A percentile compares a stretch with the other conserved stretches of the same genome.
phyloP scores from a whole-genome alignment of 2,888 invertebrate genomes.

The Ochropleura leucogaster region DNA sequence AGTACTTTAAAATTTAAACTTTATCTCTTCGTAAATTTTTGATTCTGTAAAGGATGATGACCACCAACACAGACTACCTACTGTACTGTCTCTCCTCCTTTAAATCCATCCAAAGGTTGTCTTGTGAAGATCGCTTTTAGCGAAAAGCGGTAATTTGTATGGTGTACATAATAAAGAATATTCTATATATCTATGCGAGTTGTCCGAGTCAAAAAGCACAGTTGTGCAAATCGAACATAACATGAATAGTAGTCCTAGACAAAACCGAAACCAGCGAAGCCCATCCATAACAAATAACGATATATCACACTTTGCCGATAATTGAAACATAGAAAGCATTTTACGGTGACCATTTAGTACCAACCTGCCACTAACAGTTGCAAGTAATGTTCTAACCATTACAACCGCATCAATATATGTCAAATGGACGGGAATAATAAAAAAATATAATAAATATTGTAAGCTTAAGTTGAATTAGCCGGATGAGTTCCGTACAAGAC shows the following conservation, averaged over 20 bases:
- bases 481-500: conserved; percentile 58
- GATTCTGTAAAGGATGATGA: conserved; percentile 6
- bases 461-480: not conserved
- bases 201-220: conserved; percentile 5
- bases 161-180: too few species aligned
- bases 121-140: too few species aligned
- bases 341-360: conserved; percentile 75
- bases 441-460: conserved; percentile 53
- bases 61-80: too few species aligned
- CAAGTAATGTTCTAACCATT: conserved; percentile 68
- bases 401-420: conserved; percentile 80
- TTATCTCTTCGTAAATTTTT: conserved; percentile 29
- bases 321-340: conserved; percentile 85
- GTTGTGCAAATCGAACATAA: conserved; percentile 38
- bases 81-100: too few species aligned
- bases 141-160: too few species aligned
- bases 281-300: conserved; percentile 72
- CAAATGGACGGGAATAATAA: conserved; percentile 79
- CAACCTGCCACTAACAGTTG: conserved; percentile 71
- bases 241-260: conserved; percentile 31
- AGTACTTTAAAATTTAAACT: conserved; percentile 22
- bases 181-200: too few species aligned
- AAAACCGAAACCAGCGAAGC: conserved; percentile 33
- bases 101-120: too few species aligned
- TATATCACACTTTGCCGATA: conserved; percentile 79